Conservation (phyloP, 2,113 vertebrate genomes). For the Acinonyx jubatus region DNA sequence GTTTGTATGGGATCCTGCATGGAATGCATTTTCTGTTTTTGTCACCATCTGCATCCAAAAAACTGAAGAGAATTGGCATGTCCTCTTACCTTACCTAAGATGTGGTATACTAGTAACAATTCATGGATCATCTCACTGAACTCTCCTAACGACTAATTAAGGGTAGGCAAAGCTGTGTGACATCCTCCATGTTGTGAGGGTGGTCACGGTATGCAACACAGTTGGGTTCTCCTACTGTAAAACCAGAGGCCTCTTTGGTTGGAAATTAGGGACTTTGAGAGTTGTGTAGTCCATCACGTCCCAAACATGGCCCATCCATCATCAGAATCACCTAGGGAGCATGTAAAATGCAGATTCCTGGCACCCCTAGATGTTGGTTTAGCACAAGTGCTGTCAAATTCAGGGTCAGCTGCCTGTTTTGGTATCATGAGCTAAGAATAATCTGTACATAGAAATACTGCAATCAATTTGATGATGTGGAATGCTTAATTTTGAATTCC, state of each 20-base stretch:
- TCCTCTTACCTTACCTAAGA: not conserved
- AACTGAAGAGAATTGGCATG: not conserved
- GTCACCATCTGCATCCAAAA: not conserved
- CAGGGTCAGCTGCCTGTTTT: not conserved
- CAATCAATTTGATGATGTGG: not conserved
- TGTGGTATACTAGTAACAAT: not conserved
- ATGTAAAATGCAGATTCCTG: not conserved
- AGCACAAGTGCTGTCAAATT: not conserved
- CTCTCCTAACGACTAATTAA: not conserved
- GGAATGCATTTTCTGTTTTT: not conserved
- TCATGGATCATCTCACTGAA: not conserved
- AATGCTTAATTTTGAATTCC: not conserved
- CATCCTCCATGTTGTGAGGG: not conserved
- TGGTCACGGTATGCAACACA: not conserved
- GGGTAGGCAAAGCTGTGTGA: not conserved
- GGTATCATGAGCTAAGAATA: not conserved
- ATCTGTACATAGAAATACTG: not conserved
- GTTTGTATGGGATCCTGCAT: not conserved
- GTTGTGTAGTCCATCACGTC: not conserved
- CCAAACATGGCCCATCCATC: not conserved
- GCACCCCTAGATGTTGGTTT: not conserved
- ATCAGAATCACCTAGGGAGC: not conserved
- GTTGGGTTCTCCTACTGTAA: not conserved
- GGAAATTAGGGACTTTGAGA: not conserved
- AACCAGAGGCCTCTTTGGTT: not conserved